A percentile compares a stretch with the other conserved stretches of the same genome.
These are phyloP conservation scores for Erpetoichthys calabaricus DNA, from an alignment of 2,797 vertebrate species.

Conservation along the genomic window DNA sequence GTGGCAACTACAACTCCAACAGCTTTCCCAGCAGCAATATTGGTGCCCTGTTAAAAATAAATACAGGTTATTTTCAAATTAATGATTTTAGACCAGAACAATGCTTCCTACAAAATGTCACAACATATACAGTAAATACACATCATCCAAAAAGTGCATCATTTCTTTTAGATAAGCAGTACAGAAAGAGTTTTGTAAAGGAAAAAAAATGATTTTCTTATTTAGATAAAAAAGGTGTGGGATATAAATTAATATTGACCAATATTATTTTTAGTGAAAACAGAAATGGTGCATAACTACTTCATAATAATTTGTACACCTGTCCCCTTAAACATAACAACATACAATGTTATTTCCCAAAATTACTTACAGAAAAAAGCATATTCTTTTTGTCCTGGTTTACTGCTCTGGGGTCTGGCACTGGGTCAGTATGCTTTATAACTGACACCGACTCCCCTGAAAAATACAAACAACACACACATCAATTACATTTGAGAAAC, in stretches of 20 bases:
- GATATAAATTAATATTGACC: too few relatives aligned
- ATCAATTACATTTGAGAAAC: too few relatives aligned
- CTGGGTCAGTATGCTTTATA: constrained; percentile 95
- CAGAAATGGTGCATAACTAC: too few relatives aligned
- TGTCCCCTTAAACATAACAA: too few relatives aligned
- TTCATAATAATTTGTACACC: too few relatives aligned
- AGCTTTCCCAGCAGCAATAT: constrained; percentile 88
- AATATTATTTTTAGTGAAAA: too few relatives aligned
- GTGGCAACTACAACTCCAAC: constrained; percentile 84
- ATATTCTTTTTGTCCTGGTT: constrained; percentile 99
- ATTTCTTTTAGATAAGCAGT: too few relatives aligned
- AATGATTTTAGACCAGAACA: neutral
- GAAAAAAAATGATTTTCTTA: too few relatives aligned
- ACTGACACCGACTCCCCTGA: constrained; percentile 90
- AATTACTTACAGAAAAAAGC: constrained; percentile 84
- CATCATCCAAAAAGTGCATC: too few relatives aligned
- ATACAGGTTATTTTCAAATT: neutral
- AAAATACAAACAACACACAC: neutral
- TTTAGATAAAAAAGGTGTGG: too few relatives aligned
- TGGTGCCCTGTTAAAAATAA: constrained; percentile 67
- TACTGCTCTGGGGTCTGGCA: constrained; percentile 91
- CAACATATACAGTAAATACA: neutral
- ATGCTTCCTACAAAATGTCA: neutral
- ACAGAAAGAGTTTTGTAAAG: too few relatives aligned
- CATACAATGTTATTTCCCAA: too few relatives aligned